A percentile compares a stretch with the other conserved stretches of the same genome.
Evolutionary conservation across 1,140 invertebrate species (phyloP).

Genomic region (Carcinoscorpius rotundicauda): DNA sequence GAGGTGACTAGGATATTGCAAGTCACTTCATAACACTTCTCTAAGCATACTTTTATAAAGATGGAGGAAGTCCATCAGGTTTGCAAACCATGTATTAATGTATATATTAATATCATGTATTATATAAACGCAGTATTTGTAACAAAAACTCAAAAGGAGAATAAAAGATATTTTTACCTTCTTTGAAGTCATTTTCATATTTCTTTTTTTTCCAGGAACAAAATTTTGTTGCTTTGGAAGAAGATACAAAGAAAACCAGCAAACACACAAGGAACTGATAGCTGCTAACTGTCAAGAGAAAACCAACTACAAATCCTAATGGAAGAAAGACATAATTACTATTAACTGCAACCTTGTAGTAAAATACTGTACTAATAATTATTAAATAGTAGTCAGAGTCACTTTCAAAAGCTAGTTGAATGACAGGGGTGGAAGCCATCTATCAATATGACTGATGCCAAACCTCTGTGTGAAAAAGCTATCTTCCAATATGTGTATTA

Average conservation of each 20-base stretch:
- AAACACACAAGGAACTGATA: constrained; percentile 60
- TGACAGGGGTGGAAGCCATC: no score
- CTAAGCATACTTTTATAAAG: neutral
- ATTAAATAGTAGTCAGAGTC: no score
- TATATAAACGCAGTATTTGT: neutral
- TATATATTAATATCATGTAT: neutral
- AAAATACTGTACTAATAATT: neutral
- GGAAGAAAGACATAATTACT: constrained; percentile 21
- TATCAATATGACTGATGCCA: no score
- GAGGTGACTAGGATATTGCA: neutral
- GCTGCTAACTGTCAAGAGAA: constrained; percentile 64
- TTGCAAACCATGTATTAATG: no score
- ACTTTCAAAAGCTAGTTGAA: no score
- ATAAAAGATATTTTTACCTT: constrained; percentile 41
- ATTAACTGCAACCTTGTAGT: neutral
- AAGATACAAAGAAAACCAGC: constrained; percentile 63
- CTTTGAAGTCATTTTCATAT: constrained; percentile 65
- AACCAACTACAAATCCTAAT: constrained; percentile 56
- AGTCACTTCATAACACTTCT: constrained; percentile 1
- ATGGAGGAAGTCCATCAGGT: neutral
- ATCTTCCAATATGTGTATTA: no score
- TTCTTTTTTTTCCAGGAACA: constrained; percentile 51
- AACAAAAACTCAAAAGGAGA: constrained; percentile 2
- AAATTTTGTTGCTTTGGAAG: constrained; percentile 71
- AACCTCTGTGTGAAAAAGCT: no score